Percentiles rank a stretch among this genome's conserved stretches.
phyloP scores from a whole-genome alignment of 2,888 invertebrate species.

The Urechis unicinctus region DNA sequence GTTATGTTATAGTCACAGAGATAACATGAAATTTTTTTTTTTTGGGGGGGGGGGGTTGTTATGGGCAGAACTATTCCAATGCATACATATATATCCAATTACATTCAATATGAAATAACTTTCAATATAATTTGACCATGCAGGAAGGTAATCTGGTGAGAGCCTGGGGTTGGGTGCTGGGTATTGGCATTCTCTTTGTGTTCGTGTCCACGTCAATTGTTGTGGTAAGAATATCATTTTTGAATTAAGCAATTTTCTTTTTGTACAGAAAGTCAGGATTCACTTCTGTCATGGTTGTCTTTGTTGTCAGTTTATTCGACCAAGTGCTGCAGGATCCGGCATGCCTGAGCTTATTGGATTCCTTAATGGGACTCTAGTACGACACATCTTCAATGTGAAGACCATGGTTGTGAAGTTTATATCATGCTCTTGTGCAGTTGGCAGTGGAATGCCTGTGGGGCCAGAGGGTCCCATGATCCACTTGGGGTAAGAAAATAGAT shows the following conservation, averaged over 20 bases:
- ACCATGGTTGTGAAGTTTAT: conserved; percentile 21
- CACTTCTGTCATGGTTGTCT: not conserved
- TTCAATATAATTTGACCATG: too few relatives aligned
- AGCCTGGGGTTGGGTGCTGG: conserved; percentile 16
- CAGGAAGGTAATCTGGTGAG: conserved; percentile 12
- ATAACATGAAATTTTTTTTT: too few relatives aligned
- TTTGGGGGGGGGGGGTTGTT: too few relatives aligned
- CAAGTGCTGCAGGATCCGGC: conserved; percentile 19
- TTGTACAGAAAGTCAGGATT: too few relatives aligned
- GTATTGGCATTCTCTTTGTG: conserved; percentile 14
- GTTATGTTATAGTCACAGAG: too few relatives aligned
- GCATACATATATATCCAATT: too few relatives aligned
- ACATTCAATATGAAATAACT: too few relatives aligned
- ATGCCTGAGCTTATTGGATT: conserved; percentile 22
- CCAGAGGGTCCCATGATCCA: conserved; percentile 53
- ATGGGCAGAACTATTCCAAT: too few relatives aligned
- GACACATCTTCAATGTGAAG: conserved; percentile 20
- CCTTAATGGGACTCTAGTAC: conserved; percentile 21
- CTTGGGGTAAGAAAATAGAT: conserved; percentile 38
- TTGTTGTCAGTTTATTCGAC: conserved; percentile 14
- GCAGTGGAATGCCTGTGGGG: conserved; percentile 51
- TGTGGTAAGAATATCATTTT: conserved; percentile 9
- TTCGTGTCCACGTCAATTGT: conserved; percentile 13
- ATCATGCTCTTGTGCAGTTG: conserved; percentile 42
- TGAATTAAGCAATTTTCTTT: not conserved